Percentiles rank a stretch among this genome's conserved stretches.
These are phyloP conservation scores for Brenthis ino DNA, from an alignment of 2,888 invertebrate species.

Conservation along the genomic window DNA sequence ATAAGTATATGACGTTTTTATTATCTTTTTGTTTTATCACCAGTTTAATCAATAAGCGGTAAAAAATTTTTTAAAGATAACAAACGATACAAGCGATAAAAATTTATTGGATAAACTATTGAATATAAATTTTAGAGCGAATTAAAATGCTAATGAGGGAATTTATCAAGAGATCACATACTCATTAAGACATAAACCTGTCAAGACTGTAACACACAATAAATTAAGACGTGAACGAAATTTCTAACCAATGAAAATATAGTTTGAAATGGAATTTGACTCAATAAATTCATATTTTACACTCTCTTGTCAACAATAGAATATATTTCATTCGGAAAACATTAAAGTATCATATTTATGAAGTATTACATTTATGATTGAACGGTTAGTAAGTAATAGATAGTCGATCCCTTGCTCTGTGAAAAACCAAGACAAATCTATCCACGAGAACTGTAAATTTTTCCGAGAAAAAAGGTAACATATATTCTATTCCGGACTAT, in stretches of 20 bases:
- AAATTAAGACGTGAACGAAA: conserved; percentile 16
- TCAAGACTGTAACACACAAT: conserved; percentile 23
- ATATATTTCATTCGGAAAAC: too few species aligned
- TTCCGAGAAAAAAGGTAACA: too few species aligned
- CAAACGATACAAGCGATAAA: conserved; percentile 11
- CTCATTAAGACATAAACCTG: conserved; percentile 35
- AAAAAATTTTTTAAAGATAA: conserved; percentile 2
- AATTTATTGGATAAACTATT: conserved; percentile 16
- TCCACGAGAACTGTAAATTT: too few species aligned
- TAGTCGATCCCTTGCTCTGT: too few species aligned
- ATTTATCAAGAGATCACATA: conserved; percentile 32
- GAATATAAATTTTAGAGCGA: conserved; percentile 24
- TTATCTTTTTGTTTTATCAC: conserved; percentile 10
- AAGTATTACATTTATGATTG: too few species aligned
- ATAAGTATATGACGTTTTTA: not conserved
- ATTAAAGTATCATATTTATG: too few species aligned
- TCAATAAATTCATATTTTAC: not conserved
- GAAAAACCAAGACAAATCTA: too few species aligned
- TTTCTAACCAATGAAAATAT: conserved; percentile 6
- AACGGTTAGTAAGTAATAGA: too few species aligned
- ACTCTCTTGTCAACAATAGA: too few species aligned
- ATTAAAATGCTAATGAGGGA: conserved; percentile 34
- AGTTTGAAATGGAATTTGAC: conserved; percentile 14
- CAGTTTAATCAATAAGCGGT: conserved; percentile 17
- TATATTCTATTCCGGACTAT: too few species aligned